Evolutionary conservation across 1,140 invertebrate species (phyloP).

Genomic region (Drosophila repletoides): DNA sequence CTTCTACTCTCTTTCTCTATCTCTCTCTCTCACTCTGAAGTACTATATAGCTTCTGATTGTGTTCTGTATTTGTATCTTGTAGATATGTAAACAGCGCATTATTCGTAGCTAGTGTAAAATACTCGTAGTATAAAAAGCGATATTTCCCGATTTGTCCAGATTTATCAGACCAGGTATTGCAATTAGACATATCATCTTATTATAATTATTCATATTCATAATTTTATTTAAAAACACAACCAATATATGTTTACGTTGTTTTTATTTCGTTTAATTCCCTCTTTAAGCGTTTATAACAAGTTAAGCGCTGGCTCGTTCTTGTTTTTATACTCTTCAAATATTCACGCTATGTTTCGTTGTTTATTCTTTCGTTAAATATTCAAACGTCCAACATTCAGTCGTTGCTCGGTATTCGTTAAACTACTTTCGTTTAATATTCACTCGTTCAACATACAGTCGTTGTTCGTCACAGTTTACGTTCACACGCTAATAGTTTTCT

Average conservation of each 20-base stretch:
- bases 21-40: conserved; percentile 10
- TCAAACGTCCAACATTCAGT: not conserved
- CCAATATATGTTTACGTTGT: not conserved
- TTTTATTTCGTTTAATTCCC: not conserved
- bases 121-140: too few species aligned
- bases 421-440: not conserved
- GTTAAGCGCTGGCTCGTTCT: too few species aligned
- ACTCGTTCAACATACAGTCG: too few species aligned
- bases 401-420: not conserved
- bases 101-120: conserved; percentile 40
- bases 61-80: conserved; percentile 46
- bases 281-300: not conserved
- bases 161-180: conserved; percentile 34
- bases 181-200: not conserved
- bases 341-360: not conserved
- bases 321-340: not conserved
- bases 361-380: not conserved
- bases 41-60: conserved; percentile 27
- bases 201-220: not conserved
- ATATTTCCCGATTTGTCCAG: too few species aligned
- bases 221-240: not conserved
- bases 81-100: conserved; percentile 46
- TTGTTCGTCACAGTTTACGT: not conserved
- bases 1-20: not conserved
- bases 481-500: not conserved